phyloP scores from a whole-genome alignment of 2,888 invertebrate genomes.

The Patella depressa region DNA sequence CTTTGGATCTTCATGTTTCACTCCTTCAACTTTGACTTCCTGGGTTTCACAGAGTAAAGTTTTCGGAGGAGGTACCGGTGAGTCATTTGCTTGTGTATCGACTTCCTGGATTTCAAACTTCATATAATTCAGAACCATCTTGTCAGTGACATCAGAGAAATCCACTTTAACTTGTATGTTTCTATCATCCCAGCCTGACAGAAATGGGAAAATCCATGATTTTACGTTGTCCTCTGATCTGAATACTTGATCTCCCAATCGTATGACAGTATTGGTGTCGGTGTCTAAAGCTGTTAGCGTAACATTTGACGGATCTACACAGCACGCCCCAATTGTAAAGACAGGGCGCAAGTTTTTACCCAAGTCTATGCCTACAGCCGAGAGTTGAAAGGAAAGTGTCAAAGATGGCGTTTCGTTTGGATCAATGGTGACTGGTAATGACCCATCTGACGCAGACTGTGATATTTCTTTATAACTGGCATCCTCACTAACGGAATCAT shows the following conservation, averaged over 20 bases:
- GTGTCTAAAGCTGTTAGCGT: not conserved
- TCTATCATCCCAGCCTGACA: constrained; percentile 2
- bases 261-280: not conserved
- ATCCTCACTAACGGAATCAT: not conserved
- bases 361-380: not conserved
- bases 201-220: not conserved
- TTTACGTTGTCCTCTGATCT: not conserved
- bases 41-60: not conserved
- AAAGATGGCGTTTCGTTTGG: not conserved
- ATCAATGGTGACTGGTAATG: not conserved
- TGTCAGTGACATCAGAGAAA: not conserved
- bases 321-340: not conserved
- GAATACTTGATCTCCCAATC: not conserved
- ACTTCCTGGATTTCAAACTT: not conserved
- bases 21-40: not conserved
- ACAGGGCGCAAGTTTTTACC: not conserved
- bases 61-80: not conserved
- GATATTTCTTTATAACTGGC: not conserved
- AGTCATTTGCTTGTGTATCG: not conserved
- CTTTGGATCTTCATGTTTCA: not conserved
- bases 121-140: not conserved
- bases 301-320: not conserved
- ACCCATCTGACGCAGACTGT: not conserved
- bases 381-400: not conserved
- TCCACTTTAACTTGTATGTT: not conserved